Percentiles rank a stretch among this genome's conserved stretches.
Evolutionary conservation across 2,113 vertebrate genomes (phyloP).

Genomic region (Crotalus horridus): DNA sequence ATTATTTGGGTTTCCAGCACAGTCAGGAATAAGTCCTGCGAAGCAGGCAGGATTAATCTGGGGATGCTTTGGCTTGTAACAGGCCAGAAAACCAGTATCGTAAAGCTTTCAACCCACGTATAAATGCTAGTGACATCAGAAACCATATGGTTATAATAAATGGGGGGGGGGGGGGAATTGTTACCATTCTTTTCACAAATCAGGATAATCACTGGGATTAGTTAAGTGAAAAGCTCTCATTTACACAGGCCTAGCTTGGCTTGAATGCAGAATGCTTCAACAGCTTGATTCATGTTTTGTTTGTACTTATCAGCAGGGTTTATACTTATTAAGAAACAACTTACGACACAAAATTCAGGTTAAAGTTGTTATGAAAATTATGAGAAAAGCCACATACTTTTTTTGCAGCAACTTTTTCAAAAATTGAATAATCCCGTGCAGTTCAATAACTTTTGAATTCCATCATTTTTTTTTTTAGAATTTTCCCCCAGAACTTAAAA

Average conservation of each 20-base stretch:
- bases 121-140: background rate
- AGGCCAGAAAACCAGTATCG: background rate
- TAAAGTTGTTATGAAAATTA: background rate
- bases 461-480: background rate
- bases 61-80: background rate
- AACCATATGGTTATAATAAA: background rate
- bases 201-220: background rate
- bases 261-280: background rate
- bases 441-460: background rate
- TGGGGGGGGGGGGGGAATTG: background rate
- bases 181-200: background rate
- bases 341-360: background rate
- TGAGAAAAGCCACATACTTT: background rate
- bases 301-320: background rate
- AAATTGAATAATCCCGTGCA: background rate
- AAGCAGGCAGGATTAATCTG: background rate
- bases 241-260: background rate
- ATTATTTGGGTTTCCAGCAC: background rate
- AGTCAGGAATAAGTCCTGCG: background rate
- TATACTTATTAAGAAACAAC: background rate
- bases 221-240: background rate
- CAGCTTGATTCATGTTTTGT: background rate
- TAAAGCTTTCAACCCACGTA: background rate
- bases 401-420: background rate
- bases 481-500: background rate